Evolutionary conservation across 2,113 vertebrate species (phyloP), one percentile per base, ranked within the genome.

Genomic region (Heterochromis multidens): DNA sequence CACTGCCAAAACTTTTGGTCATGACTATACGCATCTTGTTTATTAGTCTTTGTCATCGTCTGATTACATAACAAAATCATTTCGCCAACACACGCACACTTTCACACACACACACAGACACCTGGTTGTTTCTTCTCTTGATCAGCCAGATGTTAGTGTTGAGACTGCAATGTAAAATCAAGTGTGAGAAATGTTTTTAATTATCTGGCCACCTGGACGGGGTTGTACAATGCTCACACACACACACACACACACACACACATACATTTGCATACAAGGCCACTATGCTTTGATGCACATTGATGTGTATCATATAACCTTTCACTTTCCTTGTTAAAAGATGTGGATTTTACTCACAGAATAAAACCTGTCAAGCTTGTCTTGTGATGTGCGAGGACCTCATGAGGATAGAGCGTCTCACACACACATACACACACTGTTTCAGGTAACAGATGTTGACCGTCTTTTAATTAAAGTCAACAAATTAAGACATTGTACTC

Each of bases 171-270:
- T 91, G 90, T 93, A 92, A 94, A 93, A 90, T 89, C 89, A 88
- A 93, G 87, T 84, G 80, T 89, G 89, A 92, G 81, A 87, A 87
- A 94, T 91, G 87, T 92, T 93, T 93, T 93, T 89, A 92, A 94
- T 94, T 94, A 93, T 90, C 84, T 81, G 31, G 81, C 91, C 92
- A 92, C 92, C 93, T 94, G 92, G 92, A 86, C 52, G 35, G 35
- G 21, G 43, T 89, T 88, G 80, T 83, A 21, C 67, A 52, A 31
- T 72, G 43, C 16, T 72, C 76, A 84, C 58, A 52, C 76, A 12
- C 49, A 67, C 4, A 56, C 72, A 67, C 11, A 17, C 56, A 35
- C 46, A 63, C 70, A 31, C 74, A 37, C 4, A 25, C 78, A 81
- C 33, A 37, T 17, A 74, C 52, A 88, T 49, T 81, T 63, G 19